Evolutionary conservation across 1,140 invertebrate species (phyloP), one percentile per base, ranked within the genome.

Genomic region (Pseudomyrmex flavicornis): DNA sequence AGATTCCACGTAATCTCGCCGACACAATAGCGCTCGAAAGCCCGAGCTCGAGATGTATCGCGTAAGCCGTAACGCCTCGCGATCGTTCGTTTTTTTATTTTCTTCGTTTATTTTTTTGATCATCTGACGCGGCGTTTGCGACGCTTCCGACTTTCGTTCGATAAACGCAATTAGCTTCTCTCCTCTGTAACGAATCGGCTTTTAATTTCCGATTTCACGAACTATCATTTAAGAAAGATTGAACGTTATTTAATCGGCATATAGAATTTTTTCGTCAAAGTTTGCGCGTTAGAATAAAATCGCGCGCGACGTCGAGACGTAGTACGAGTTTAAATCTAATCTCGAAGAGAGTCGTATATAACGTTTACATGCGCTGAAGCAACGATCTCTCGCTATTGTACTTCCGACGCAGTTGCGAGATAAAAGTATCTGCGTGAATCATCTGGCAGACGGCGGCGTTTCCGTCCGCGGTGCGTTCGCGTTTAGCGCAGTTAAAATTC

Each of bases 1-100:
- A 91, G 88, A 91, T 90, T 90, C 88, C 79, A 83, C 87, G 86
- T 89, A 91, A 90, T 91, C 88, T 89, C 70, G 63, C 74, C 63
- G 50, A 61, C 63, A 90, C 85, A 90, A 89, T 89, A 75, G 82
- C 35, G 35, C 72, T 72, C 65, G 74, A 82, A 88, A 73, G 82
- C 62, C 68, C 70, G 54, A 73, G 50, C 75, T 54, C 66, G 63
- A 59, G 61, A 68, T 46, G 35, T 35, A 35, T 35, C 35, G 35
- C 35, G 35, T 26, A 26, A 35, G 5, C 5, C 5, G 35, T 35
- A 0, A 35, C 35, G 35, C 5, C 35, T 35, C 35, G 35, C 35
- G 35, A 35, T 35, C 5, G 35, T 35, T 7, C 0, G 35, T 35
- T 35, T 26, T 35, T 35, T 35, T 17, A 17, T 17, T 35, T 35